Base-by-base conservation (phyloP, 2,797 vertebrate species). In the Crypturellus tataupa region DNA sequence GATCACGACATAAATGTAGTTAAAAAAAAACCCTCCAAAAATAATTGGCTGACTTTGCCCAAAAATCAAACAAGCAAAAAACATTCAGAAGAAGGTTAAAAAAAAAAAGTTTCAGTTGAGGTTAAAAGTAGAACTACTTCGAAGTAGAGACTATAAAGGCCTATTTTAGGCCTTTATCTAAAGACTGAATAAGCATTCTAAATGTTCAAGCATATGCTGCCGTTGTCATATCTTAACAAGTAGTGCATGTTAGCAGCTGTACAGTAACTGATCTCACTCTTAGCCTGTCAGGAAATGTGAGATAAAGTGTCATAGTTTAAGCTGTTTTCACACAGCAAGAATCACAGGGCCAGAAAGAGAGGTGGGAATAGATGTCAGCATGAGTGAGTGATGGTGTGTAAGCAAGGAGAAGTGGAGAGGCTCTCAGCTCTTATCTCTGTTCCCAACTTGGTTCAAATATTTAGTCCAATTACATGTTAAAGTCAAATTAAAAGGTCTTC, bases 211-310 rank as follows among this genome's bases (percentile, higher is more conserved):
- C 85, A 62, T 91, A 46, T 49, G 73, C 59, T 94, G 58, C 80
- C 91, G 83, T 78, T 93, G 89, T 90, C 67, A 40, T 91, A 73
- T 37, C 62, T 85, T 89, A 85, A 39, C 56, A 78, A 75, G 70
- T 86, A 60, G 40, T 87, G n/a, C 51, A 44, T 64, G 62, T 71
- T 87, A 88, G 20, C 25, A 86, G 55, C 77, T 4, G 4, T 60
- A 40, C 75, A 49, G 33, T 31, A 71, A 53, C n/a, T 19, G 75
- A 87, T 60, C 71, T 94, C 72, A 14, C 33, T 72, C 70, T 78
- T 49, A 49, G 31, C 62, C 62, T 90, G 77, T 88, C 77, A 72
- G 53, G 55, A 86, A 94, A 71, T 37, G 40, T 86, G 83, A 84
- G 67, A 60, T 79, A 63, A 85, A 86, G 25, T 0, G 0, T 31